Evolutionary conservation across 2,888 invertebrate species (phyloP).

Genomic region (Latrodectus hesperus): DNA sequence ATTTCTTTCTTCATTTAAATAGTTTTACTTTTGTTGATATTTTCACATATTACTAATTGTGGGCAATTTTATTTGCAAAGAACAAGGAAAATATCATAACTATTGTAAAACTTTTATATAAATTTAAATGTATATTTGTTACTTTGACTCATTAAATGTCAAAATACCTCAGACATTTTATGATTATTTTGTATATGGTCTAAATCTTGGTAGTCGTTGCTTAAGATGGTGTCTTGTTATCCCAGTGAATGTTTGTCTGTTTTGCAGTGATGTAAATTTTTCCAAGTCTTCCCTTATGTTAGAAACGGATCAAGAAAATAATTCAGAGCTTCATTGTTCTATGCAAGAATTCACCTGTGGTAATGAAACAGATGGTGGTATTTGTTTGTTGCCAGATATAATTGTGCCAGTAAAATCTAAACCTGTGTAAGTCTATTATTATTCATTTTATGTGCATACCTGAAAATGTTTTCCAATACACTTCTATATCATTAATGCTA

Average conservation of each 20-base stretch:
- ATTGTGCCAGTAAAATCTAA: slow-evolving; percentile 56
- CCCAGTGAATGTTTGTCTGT: neutral
- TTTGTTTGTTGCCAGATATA: slow-evolving; percentile 59
- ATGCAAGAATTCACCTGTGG: slow-evolving; percentile 65
- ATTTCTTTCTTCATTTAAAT: too few species aligned
- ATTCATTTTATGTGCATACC: slow-evolving; percentile 1
- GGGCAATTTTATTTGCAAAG: too few species aligned
- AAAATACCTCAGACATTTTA: too few species aligned
- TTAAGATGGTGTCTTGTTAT: too few species aligned
- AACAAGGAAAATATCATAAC: too few species aligned
- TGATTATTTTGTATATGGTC: too few species aligned
- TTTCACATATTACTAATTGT: too few species aligned
- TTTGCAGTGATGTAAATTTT: slow-evolving; percentile 52
- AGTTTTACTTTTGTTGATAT: too few species aligned
- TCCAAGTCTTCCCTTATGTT: slow-evolving; percentile 13
- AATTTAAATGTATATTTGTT: too few species aligned
- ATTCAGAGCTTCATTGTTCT: slow-evolving; percentile 20
- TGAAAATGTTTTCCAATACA: neutral
- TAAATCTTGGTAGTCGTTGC: too few species aligned
- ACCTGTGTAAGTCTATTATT: slow-evolving; percentile 50
- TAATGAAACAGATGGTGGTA: slow-evolving; percentile 42
- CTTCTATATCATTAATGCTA: neutral
- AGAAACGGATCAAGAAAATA: slow-evolving; percentile 14
- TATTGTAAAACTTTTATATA: too few species aligned
- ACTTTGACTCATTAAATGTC: too few species aligned